Conservation (phyloP, 2,888 invertebrate species). For the Marronus borbonicus region DNA sequence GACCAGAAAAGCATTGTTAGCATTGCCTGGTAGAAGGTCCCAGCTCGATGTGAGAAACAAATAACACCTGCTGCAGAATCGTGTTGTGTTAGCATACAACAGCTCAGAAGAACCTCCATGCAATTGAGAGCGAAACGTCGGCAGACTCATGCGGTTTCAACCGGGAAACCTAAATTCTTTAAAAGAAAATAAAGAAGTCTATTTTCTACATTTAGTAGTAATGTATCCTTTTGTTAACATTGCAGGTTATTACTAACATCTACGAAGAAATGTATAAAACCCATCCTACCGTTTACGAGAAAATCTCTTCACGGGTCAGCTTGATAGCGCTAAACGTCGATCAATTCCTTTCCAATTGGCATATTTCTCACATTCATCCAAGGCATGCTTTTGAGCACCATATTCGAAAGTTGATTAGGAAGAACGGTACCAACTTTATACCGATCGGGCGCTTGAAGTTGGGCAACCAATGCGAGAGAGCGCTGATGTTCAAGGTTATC, state of each 20-base stretch:
- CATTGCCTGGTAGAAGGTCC: too few species aligned
- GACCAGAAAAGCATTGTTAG: too few species aligned
- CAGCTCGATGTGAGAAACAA: too few species aligned
- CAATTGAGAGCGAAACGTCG: too few species aligned
- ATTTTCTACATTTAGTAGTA: not conserved
- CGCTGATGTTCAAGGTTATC: conserved; percentile 70
- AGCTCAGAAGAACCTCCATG: too few species aligned
- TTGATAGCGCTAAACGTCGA: not conserved
- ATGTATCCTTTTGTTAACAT: not conserved
- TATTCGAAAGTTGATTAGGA: conserved; percentile 6
- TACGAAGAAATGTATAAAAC: conserved; percentile 15
- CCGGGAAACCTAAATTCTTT: too few species aligned
- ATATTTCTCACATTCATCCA: not conserved
- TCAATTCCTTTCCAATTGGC: conserved; percentile 3
- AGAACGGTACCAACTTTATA: conserved; percentile 68
- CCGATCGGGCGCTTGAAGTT: conserved; percentile 70
- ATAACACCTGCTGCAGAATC: too few species aligned
- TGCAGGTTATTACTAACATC: conserved; percentile 13
- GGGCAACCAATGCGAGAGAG: conserved; percentile 71
- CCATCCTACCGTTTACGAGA: not conserved
- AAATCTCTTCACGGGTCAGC: conserved; percentile 12
- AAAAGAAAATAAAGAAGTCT: not conserved
- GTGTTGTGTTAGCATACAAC: too few species aligned
- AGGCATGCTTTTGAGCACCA: conserved; percentile 13
- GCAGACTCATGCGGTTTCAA: too few species aligned